Conservation (phyloP, 1,140 invertebrate genomes). For the Zaprionus ghesquierei region DNA sequence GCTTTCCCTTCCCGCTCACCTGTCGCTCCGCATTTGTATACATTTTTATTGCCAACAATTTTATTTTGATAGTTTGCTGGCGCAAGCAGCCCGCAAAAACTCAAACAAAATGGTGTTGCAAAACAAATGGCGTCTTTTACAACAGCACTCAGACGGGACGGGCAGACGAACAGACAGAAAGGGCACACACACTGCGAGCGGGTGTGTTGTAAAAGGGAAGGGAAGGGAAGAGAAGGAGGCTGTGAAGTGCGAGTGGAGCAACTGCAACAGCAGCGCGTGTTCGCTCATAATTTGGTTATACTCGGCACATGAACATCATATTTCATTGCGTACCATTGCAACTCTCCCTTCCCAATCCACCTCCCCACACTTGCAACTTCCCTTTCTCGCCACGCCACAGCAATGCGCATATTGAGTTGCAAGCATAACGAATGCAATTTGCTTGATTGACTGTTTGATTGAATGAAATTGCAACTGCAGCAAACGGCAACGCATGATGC, state of each 20-base stretch:
- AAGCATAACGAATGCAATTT: slow-evolving; percentile 75
- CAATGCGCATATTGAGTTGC: slow-evolving; percentile 64
- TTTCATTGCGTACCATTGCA: neutral
- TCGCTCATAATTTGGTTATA: slow-evolving; percentile 72
- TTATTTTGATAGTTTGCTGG: slow-evolving; percentile 69
- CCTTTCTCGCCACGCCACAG: neutral
- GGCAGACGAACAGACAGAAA: neutral
- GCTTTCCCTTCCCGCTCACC: slow-evolving; percentile 33
- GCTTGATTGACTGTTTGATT: slow-evolving; percentile 77
- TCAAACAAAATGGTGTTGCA: slow-evolving; percentile 77
- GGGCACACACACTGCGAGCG: neutral
- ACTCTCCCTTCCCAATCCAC: neutral
- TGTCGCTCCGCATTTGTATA: slow-evolving; percentile 73
- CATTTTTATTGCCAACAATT: slow-evolving; percentile 79
- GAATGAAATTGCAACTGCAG: slow-evolving; percentile 52
- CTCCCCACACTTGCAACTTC: neutral
- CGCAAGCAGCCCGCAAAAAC: slow-evolving; percentile 47
- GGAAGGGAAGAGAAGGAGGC: neutral
- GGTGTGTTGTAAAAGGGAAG: neutral
- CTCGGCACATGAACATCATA: neutral
- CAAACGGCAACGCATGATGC: slow-evolving; percentile 34
- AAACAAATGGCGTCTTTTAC: slow-evolving; percentile 77
- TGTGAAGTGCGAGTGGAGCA: neutral
- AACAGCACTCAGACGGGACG: slow-evolving; percentile 24
- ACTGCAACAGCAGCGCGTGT: slow-evolving; percentile 47